Percentiles rank a stretch among this genome's conserved stretches.
phyloP scores from a whole-genome alignment of 2,797 vertebrate species.

The Clarias platycephalus region DNA sequence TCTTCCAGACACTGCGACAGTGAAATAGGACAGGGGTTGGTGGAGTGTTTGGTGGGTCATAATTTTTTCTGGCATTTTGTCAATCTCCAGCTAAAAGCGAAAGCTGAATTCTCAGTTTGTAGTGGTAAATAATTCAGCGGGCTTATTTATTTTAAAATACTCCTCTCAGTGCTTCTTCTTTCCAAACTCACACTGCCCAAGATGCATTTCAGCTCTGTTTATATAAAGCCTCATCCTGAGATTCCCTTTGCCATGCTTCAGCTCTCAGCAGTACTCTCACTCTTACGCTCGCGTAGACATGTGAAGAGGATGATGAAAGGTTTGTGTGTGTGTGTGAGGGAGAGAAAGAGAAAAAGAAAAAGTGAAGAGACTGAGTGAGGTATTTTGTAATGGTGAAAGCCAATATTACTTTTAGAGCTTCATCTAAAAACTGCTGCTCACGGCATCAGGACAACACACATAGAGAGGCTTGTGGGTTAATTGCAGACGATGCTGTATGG shows the following conservation, averaged over 20 bases:
- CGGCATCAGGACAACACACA: background rate
- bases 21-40: background rate
- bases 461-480: constrained; percentile 3
- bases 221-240: constrained; percentile 68
- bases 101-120: constrained; percentile 77
- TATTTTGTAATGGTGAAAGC: constrained; percentile 14
- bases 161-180: constrained; percentile 60
- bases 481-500: constrained; percentile 38
- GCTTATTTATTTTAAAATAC: constrained; percentile 74
- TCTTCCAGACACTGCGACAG: background rate
- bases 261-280: constrained; percentile 58
- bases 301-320: constrained; percentile 67
- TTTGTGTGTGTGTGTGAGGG: constrained; percentile 10
- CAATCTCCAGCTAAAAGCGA: constrained; percentile 65
- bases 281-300: constrained; percentile 63
- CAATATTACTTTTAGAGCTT: constrained; percentile 21
- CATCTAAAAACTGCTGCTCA: constrained; percentile 8
- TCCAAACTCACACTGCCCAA: constrained; percentile 59
- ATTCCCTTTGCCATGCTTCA: constrained; percentile 56
- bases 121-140: constrained; percentile 73
- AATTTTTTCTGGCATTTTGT: constrained; percentile 63
- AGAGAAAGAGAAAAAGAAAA: background rate
- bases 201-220: constrained; percentile 69
- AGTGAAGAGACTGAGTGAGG: background rate
- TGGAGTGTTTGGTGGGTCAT: constrained; percentile 19